A percentile compares a stretch with the other conserved stretches of the same genome.
These are phyloP conservation scores for Hydraecia micacea DNA, from an alignment of 2,888 invertebrate genomes.

Conservation along the genomic window DNA sequence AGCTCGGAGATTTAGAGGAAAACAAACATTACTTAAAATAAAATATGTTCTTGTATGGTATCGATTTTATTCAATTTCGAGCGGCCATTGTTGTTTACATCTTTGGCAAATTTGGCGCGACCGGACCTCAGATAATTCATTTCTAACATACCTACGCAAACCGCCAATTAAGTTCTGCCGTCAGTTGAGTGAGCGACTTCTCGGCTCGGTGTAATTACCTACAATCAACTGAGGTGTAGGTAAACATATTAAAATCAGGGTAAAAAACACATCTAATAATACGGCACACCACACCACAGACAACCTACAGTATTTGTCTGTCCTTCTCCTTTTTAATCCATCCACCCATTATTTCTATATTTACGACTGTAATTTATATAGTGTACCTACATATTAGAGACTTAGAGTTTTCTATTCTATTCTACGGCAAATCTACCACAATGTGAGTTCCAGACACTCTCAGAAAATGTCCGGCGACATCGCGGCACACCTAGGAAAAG, in stretches of 20 bases:
- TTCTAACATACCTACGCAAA: constrained; percentile 19
- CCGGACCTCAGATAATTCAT: constrained; percentile 16
- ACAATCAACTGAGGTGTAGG: background rate
- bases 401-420: too few species aligned
- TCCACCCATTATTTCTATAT: too few species aligned
- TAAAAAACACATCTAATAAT: background rate
- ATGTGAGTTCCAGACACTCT: background rate
- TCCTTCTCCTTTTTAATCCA: too few species aligned
- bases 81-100: too few species aligned
- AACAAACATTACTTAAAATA: too few species aligned
- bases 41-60: too few species aligned
- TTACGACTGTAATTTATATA: too few species aligned
- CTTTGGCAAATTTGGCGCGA: too few species aligned
- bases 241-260: background rate
- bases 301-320: too few species aligned
- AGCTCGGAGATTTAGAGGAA: too few species aligned
- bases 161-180: constrained; percentile 22
- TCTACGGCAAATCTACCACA: background rate
- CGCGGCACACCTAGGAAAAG: background rate
- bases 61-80: too few species aligned
- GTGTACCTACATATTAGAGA: too few species aligned
- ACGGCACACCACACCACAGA: background rate
- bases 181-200: background rate
- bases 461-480: background rate
- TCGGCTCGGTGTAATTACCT: background rate